Evolutionary conservation across 1,140 invertebrate species (phyloP), one percentile per base, ranked within the genome.

Genomic region (Achroia grisella): DNA sequence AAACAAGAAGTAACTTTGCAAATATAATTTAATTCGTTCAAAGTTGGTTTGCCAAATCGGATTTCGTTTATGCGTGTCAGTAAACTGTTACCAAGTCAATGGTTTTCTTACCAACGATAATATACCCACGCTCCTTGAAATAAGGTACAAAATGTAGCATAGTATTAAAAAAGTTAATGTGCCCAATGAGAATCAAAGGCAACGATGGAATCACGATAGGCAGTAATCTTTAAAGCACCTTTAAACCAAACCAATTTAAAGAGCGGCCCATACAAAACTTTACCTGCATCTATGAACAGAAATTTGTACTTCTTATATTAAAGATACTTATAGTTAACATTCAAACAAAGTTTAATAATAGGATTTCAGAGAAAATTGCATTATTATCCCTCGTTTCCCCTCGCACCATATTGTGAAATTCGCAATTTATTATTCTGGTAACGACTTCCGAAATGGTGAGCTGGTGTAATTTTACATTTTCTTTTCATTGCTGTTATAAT

Each of bases 11-110:
- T 35, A 44, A 28, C 41, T 44, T 28, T n/a, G 10, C 31, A 10
- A 44, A 44, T 28, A 36, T 45, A 37, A 39, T 45, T 45, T 36
- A 37, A 45, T 36, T 37, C 23, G 23, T 28, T 45, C 28, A 39
- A 57, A 57, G 41, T 46, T 44, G 44, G 46, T 50, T 41, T 36
- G 35, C 31, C 49, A 49, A 62, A 62, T 63, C 60, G 49, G 45
- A 58, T 59, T 57, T 56, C 56, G 45, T 52, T 59, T 63, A 56
- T 62, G 56, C 52, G 60, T 62, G 52, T 48, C 55, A 46, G 47
- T 42, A 58, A 58, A 49, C 44, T 47, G 39, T 54, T 54, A 47
- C 28, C 34, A 36, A 48, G 44, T n/a, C 2, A 23, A 9, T 13
- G 11, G 5, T 14, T 27, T 27, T 10, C 23, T n/a, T 1, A 2